Evolutionary conservation across 2,888 invertebrate genomes (phyloP), one percentile per base, ranked within the genome.

Genomic region (Yponomeuta malinellus): DNA sequence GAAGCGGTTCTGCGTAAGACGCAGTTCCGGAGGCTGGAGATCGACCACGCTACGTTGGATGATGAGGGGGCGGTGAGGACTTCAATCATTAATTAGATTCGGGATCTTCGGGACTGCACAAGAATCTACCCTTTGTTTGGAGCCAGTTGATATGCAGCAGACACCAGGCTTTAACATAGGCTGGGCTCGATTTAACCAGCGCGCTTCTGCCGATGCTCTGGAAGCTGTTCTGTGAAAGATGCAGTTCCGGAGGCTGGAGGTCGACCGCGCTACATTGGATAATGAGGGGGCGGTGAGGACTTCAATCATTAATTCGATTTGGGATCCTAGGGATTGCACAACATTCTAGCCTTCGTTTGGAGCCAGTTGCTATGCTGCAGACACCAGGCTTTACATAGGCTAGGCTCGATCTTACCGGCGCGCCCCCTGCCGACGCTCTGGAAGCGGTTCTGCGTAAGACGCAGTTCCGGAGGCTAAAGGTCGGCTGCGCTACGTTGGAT

Each of bases 1-100:
- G 98, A 98, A 84, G 96, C 97, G 76, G 93, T 98, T 72, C 94
- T 98, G 73, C 94, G 96, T 81, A 93, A 96, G 82, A 95, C 96
- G 71, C 96, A 96, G 85, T 96, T 96, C 86, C 86, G 94, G 69
- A 89, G 93, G 74, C 82, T 96, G 71, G 95, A 96, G 85, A 83
- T 97, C 59, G 95, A 96, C 83, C 93, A 94, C 70, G 93, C 95
- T 12, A 93, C 92, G 71, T 87, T 96, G 48, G 95, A 96, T 75
- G 96, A 96, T 79, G 96, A 96, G 87, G 96, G 95, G 77, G 89
- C 89, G 79, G 87, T 89, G 74, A 85, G 89, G 2, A 59, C 15
- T 15, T 59, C 52, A 4, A 2, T 12, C 3, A 4, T 59, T 8
- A 15, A 3, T 15, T 8, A 8, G 43, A 43, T 8, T 43, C 9